Base-by-base conservation (phyloP, 2,113 vertebrate species). In the Anthoscopus minutus region DNA sequence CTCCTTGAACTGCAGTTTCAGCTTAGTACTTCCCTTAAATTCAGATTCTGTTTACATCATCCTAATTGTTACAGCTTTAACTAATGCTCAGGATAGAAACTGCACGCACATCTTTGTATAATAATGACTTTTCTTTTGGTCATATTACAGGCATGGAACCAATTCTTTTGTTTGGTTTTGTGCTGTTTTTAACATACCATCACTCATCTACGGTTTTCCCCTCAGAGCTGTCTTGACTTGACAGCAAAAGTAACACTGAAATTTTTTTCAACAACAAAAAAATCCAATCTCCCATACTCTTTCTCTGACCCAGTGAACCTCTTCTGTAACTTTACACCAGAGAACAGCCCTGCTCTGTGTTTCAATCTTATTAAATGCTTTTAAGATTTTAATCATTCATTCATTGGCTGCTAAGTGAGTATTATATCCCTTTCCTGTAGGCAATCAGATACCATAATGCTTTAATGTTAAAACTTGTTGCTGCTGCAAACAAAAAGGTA, bases 301-400 rank as follows among this genome's bases (percentile, higher is more conserved):
- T 82, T 73, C 71, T 98, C 70, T 97, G 98, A 98, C 98, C 98
- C 97, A 98, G 96, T 96, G 95, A 98, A 97, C 96, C 95, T 95
- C 47, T 93, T 92, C 90, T 97, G 97, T 97, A 98, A 98, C 87
- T 81, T 89, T 95, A 98, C 91, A 98, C 96, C 93, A 66, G 79
- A 96, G 96, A 97, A 97, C 71, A 95, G 93, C 97, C 96, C 96
- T 97, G 96, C 95, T 97, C 96, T 97, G 94, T 96, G 96, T 97
- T 97, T 98, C 88, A 79, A 81, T 83, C 79, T 95, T 96, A 93
- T 73, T 96, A 97, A 97, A 94, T 91, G 94, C 87, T 97, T 96
- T 96, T 88, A 97, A 96, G 96, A 92, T 97, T 96, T 96, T 96
- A 97, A 96, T 97, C 84, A 95, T 93, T 96, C 88, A 94, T 91